These are phyloP conservation scores for Eupleurogrammus muticus DNA, from an alignment of 2,797 vertebrate species.

Conservation along the genomic window DNA sequence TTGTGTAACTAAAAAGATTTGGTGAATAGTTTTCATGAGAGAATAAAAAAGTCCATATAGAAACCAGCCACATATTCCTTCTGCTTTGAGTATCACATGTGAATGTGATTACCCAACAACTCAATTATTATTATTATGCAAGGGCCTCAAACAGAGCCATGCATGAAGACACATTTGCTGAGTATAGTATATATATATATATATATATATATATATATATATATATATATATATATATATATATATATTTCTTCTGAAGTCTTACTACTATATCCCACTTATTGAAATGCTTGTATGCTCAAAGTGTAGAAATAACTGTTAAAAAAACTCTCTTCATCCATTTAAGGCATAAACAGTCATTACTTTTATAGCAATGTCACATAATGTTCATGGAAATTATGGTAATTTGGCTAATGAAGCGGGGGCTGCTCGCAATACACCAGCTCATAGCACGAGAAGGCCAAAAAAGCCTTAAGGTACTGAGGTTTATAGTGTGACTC, in stretches of 20 bases:
- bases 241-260: constrained; percentile 13
- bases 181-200: too few species aligned
- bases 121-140: neutral
- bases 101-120: constrained; percentile 5
- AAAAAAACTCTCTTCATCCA: constrained; percentile 39
- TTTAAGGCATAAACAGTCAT: constrained; percentile 45
- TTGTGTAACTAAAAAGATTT: neutral
- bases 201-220: too few species aligned
- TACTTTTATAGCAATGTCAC: constrained; percentile 43
- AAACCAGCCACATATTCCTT: too few species aligned
- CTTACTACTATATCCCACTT: constrained; percentile 43
- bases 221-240: too few species aligned
- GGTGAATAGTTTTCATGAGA: neutral
- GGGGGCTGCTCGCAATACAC: constrained; percentile 36
- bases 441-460: constrained; percentile 27
- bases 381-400: constrained; percentile 48
- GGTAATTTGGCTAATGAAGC: constrained; percentile 46
- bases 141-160: neutral
- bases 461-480: constrained; percentile 46
- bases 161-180: constrained; percentile 10
- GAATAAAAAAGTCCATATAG: neutral
- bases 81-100: too few species aligned
- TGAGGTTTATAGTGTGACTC: constrained; percentile 58
- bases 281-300: constrained; percentile 30
- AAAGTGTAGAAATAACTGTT: constrained; percentile 33